These are phyloP conservation scores for Acanthococcus lagerstroemiae DNA, from an alignment of 2,888 invertebrate genomes.

Conservation along the genomic window DNA sequence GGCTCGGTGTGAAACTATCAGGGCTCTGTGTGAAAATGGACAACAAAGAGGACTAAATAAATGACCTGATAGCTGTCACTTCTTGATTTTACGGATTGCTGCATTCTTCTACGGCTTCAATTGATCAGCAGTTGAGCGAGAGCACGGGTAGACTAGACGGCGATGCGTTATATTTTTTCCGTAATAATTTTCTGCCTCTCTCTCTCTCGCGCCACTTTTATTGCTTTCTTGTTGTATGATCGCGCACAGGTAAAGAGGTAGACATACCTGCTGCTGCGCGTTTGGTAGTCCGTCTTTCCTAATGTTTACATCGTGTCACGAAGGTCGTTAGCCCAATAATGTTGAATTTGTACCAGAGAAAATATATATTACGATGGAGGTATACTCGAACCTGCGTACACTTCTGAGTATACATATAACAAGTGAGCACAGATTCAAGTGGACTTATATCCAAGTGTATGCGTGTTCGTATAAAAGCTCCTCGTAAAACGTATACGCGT, in stretches of 20 bases:
- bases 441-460: too few species aligned
- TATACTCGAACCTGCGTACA: too few species aligned
- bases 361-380: neutral
- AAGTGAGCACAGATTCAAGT: too few species aligned
- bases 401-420: too few species aligned
- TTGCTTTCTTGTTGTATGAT: neutral
- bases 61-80: constrained; percentile 10
- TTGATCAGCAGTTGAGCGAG: constrained; percentile 22
- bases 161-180: neutral
- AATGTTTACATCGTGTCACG: neutral
- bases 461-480: too few species aligned
- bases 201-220: too few species aligned
- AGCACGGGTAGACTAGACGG: constrained; percentile 1
- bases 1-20: too few species aligned
- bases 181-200: neutral
- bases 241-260: neutral
- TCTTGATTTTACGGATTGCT: constrained; percentile 17
- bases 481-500: too few species aligned
- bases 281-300: neutral
- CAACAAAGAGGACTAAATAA: too few species aligned
- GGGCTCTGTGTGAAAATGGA: too few species aligned
- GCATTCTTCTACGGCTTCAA: constrained; percentile 18
- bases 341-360: neutral
- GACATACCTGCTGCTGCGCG: too few species aligned
- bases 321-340: neutral